Evolutionary conservation across 2,797 vertebrate species (phyloP).

Genomic region (Pagetopsis macropterus): DNA sequence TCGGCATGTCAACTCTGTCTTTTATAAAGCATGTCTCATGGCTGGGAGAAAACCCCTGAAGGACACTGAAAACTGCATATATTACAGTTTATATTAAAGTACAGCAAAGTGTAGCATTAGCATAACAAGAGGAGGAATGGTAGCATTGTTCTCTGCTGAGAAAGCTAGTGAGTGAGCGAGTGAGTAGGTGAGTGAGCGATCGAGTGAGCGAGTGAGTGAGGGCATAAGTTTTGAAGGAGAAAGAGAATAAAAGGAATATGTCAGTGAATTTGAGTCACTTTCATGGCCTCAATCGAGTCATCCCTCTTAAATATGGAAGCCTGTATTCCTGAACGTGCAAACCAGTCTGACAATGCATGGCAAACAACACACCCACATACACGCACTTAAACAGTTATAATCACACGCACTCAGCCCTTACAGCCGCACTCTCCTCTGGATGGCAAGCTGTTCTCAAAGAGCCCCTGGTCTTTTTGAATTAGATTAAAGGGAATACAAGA

Average conservation of each 20-base stretch:
- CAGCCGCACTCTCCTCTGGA: conserved; percentile 3
- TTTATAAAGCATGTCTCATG: conserved; percentile 30
- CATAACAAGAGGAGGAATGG: conserved; percentile 38
- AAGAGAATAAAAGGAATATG: neutral
- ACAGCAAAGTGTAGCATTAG: conserved; percentile 22
- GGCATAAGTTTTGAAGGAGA: conserved; percentile 3
- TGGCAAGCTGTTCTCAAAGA: conserved; percentile 29
- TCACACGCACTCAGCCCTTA: neutral
- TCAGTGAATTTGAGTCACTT: conserved; percentile 27
- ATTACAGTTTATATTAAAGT: conserved; percentile 18
- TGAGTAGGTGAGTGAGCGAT: neutral
- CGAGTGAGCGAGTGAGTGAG: too few species aligned
- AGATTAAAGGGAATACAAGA: conserved; percentile 55
- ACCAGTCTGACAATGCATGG: conserved; percentile 18
- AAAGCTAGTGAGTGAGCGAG: conserved; percentile 4
- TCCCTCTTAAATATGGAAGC: conserved; percentile 28
- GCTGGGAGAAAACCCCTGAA: conserved; percentile 46
- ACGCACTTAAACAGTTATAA: neutral
- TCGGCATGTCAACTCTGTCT: conserved; percentile 8
- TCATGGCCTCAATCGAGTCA: conserved; percentile 16
- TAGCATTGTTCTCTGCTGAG: conserved; percentile 21
- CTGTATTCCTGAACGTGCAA: conserved; percentile 31
- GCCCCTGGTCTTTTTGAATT: conserved; percentile 43
- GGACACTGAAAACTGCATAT: conserved; percentile 47
- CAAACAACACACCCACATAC: conserved; percentile 18